Evolutionary conservation across 2,797 vertebrate genomes (phyloP).

Genomic region (Crocodylus rhombifer): DNA sequence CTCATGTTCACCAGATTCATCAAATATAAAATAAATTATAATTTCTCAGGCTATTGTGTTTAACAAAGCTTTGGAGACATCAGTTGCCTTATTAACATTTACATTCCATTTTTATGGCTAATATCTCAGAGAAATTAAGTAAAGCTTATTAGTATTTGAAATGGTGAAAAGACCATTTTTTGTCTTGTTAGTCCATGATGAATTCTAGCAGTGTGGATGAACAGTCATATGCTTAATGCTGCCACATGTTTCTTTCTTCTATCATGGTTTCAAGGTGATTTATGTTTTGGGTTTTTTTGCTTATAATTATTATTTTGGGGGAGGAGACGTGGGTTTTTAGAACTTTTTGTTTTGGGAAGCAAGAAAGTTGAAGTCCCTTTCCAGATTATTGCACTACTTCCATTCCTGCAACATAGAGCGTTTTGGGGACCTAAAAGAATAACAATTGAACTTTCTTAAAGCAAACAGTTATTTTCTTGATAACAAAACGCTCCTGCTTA

Average conservation of each 20-base stretch:
- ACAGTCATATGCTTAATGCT: conserved; percentile 61
- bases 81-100: conserved; percentile 80
- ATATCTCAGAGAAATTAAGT: conserved; percentile 79
- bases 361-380: background rate
- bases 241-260: background rate
- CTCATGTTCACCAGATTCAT: conserved; percentile 57
- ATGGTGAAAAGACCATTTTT: conserved; percentile 58
- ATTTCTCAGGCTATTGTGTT: conserved; percentile 72
- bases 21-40: conserved; percentile 70
- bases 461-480: background rate
- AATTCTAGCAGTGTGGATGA: conserved; percentile 60
- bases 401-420: background rate
- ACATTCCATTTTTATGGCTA: conserved; percentile 73
- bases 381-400: background rate
- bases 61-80: conserved; percentile 74
- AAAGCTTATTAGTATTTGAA: conserved; percentile 74
- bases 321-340: background rate
- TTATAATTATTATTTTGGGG: background rate
- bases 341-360: background rate
- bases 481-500: background rate
- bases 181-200: conserved; percentile 61
- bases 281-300: background rate
- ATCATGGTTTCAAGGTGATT: background rate
- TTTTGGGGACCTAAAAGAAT: background rate
- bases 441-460: background rate